These are phyloP conservation scores for Ormyrus thymus DNA, from an alignment of 2,888 invertebrate genomes.

Conservation along the genomic window DNA sequence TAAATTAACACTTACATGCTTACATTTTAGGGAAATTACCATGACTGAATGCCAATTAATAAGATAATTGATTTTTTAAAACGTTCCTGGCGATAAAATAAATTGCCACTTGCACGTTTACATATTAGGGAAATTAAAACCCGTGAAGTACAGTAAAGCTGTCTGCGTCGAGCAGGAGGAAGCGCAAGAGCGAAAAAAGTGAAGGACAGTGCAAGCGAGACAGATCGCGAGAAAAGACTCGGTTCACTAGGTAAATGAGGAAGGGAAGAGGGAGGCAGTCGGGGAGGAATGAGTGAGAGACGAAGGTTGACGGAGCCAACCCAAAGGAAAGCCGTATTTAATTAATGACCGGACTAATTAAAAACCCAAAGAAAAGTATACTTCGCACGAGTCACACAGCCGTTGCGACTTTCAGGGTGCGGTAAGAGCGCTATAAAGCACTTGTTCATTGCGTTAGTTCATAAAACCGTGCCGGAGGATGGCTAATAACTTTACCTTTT, in stretches of 20 bases:
- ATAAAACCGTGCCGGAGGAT: background rate
- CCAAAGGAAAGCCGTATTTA: slow-evolving; percentile 11
- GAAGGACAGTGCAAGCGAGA: background rate
- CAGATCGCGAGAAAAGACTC: slow-evolving; percentile 4
- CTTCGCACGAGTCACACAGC: background rate
- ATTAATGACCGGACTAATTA: slow-evolving; percentile 9
- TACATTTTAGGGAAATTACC: no score
- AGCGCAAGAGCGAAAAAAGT: background rate
- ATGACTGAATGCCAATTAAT: no score
- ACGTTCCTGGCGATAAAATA: no score
- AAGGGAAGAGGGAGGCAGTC: background rate
- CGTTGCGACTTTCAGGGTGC: no score
- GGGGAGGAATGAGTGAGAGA: no score
- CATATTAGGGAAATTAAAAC: no score
- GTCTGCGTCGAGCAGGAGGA: no score
- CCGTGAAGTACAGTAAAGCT: no score
- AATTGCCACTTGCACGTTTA: no score
- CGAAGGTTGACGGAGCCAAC: background rate
- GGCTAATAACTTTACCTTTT: background rate
- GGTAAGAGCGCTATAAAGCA: no score
- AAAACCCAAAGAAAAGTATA: slow-evolving; percentile 5
- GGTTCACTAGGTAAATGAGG: slow-evolving; percentile 2
- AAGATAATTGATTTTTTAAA: no score
- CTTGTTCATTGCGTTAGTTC: background rate
- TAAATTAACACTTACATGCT: no score